Conservation (phyloP, 2,888 invertebrate genomes). For the Melanophora roralis region DNA sequence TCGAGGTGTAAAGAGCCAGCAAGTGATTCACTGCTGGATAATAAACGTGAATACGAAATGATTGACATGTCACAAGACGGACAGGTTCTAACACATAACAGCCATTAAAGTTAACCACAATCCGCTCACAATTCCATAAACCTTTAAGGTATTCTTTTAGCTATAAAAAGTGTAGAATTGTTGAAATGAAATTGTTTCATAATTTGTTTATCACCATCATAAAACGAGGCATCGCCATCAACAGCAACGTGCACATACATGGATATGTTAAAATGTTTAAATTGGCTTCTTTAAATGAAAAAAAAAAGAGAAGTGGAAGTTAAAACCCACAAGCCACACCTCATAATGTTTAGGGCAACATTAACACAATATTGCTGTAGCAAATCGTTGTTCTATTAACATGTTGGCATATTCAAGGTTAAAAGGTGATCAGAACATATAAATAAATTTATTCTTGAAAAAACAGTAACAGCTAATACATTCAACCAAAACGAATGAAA, state of each 20-base stretch:
- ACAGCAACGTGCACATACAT: not conserved
- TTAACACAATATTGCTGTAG: constrained; percentile 8
- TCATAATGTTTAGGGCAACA: constrained; percentile 21
- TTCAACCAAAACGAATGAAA: not conserved
- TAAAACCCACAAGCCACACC: constrained; percentile 55
- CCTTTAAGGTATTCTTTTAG: not conserved
- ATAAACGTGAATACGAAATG: not conserved
- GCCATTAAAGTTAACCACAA: not conserved
- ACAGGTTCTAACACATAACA: constrained; percentile 23
- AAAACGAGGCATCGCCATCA: constrained; percentile 27
- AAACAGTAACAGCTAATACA: constrained; percentile 28
- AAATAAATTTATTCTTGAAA: constrained; percentile 48
- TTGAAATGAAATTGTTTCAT: constrained; percentile 47
- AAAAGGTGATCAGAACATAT: constrained; percentile 56
- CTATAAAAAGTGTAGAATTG: not conserved
- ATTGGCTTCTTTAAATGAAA: constrained; percentile 24
- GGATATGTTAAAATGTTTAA: not conserved
- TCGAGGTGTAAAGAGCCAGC: constrained; percentile 16
- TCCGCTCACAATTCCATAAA: not conserved
- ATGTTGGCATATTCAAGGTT: constrained; percentile 61
- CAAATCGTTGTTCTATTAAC: constrained; percentile 39
- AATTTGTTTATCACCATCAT: constrained; percentile 50
- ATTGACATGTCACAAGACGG: constrained; percentile 54
- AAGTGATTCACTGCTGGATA: constrained; percentile 24
- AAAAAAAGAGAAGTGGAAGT: not conserved